Evolutionary conservation across 2,888 invertebrate genomes (phyloP).

Genomic region (Papilio protenor): DNA sequence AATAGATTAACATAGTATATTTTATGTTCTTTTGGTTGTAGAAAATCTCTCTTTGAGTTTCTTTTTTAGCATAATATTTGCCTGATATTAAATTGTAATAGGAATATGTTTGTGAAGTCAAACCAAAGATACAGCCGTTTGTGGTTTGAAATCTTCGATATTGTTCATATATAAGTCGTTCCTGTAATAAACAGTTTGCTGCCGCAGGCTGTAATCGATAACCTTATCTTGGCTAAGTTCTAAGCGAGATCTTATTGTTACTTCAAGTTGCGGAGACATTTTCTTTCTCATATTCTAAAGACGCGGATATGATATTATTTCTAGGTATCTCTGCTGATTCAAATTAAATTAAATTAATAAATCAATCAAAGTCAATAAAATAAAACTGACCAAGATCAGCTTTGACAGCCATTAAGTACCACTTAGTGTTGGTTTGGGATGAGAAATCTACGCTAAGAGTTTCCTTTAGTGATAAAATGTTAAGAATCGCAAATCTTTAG

Average conservation of each 20-base stretch:
- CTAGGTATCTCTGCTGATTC: not conserved
- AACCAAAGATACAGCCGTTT: conserved; percentile 25
- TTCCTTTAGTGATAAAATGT: not conserved
- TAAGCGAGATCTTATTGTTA: conserved; percentile 49
- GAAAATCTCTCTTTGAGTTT: not conserved
- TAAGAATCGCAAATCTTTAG: not conserved
- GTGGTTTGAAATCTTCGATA: conserved; percentile 33
- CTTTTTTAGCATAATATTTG: conserved; percentile 1
- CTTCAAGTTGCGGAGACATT: conserved; percentile 40
- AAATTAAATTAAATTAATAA: not conserved
- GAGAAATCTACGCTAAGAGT: not conserved
- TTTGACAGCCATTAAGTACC: not conserved
- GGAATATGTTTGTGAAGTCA: conserved; percentile 14
- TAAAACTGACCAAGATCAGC: not conserved
- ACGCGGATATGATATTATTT: not conserved
- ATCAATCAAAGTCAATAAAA: too few relatives aligned
- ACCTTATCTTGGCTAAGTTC: conserved; percentile 46
- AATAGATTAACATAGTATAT: not conserved
- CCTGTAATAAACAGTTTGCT: conserved; percentile 41
- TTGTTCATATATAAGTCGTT: conserved; percentile 31
- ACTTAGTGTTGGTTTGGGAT: not conserved
- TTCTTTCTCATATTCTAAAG: conserved; percentile 22
- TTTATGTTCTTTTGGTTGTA: too few relatives aligned
- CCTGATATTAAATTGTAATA: not conserved
- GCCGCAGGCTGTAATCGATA: conserved; percentile 52